These are phyloP conservation scores for Nasonia vitripennis DNA, from an alignment of 1,140 invertebrate genomes.

Conservation along the genomic window DNA sequence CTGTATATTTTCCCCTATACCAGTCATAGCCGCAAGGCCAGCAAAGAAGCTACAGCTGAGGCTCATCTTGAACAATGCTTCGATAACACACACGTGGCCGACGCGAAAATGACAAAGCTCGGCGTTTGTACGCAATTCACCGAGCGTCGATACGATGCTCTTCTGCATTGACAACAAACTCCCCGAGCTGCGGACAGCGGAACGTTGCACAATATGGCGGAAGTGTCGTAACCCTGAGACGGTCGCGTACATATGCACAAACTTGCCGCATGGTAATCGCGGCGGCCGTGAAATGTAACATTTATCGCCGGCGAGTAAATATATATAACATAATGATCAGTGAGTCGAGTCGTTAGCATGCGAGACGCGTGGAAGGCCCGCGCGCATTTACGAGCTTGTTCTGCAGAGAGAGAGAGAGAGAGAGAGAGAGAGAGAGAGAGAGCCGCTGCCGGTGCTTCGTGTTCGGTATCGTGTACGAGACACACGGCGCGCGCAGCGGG, in stretches of 20 bases:
- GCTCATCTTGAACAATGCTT: no score
- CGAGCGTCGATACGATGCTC: not conserved
- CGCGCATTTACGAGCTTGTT: not conserved
- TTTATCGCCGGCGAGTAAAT: slow-evolving; percentile 42
- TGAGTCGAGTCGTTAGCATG: slow-evolving; percentile 3
- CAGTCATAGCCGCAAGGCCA: no score
- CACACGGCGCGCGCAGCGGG: no score
- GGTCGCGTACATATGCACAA: slow-evolving; percentile 11
- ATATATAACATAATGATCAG: slow-evolving; percentile 16
- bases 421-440: not conserved
- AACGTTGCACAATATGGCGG: slow-evolving; percentile 60
- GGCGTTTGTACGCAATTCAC: not conserved
- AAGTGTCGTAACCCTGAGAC: slow-evolving; percentile 57
- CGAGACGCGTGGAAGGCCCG: slow-evolving; percentile 12
- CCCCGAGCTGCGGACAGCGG: not conserved
- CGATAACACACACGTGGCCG: no score
- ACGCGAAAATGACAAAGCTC: no score
- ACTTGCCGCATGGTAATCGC: slow-evolving; percentile 60
- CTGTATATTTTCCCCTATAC: no score
- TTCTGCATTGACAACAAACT: not conserved
- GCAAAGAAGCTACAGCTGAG: no score
- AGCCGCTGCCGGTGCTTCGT: not conserved
- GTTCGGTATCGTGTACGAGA: no score
- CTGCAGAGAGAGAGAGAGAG: no score
- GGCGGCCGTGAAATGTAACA: slow-evolving; percentile 59